Base-by-base conservation (phyloP, 2,113 vertebrate genomes). In the Zeus faber region DNA sequence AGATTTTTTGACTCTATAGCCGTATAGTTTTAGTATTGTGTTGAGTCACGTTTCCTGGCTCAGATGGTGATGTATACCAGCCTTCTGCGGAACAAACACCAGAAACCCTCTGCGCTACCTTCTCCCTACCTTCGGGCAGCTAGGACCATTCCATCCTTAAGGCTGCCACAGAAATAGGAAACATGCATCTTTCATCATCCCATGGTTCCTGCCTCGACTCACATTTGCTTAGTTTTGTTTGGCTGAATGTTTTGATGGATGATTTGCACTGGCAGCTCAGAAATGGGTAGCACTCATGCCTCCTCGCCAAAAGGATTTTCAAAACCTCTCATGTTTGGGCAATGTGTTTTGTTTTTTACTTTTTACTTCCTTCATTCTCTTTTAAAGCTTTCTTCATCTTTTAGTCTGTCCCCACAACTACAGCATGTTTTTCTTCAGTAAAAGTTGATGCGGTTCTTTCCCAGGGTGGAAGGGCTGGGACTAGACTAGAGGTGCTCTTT, bases 351-450 rank as follows among this genome's bases (percentile, higher is more conserved):
- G 23, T 11, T 26, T 26, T n/a, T 48, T 8, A 3, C 10, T 2
- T 11, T 10, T 54, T 25, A 1, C 11, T 21, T 31, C 11, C 4
- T 26, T 51, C 7, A 41, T 48, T 64, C 56, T 51, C 50, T 62
- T 70, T 47, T 55, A 24, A 37, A 47, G 60, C 44, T 68, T 54
- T 65, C n/a, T 49, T 49, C 46, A 62, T 76, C 60, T 58, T 56
- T 73, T 71, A 48, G 72, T 73, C 71, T 65, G 22, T 40, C 60
- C 54, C 43, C 68, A 52, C n/a, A 70, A 70, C 67, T 35, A n/a
- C n/a, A n/a, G n/a, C n/a, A 44, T 45, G 4, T 54, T 65, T 54
- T 51, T 66, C 57, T 70, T 61, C 69, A 37, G 65, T 51, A 65
- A 50, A 29, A 56, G 62, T 54, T 1, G 29, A 59, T 47, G 56